Evolutionary conservation across 2,888 invertebrate species (phyloP).

Genomic region (Machimus atricapillus): DNA sequence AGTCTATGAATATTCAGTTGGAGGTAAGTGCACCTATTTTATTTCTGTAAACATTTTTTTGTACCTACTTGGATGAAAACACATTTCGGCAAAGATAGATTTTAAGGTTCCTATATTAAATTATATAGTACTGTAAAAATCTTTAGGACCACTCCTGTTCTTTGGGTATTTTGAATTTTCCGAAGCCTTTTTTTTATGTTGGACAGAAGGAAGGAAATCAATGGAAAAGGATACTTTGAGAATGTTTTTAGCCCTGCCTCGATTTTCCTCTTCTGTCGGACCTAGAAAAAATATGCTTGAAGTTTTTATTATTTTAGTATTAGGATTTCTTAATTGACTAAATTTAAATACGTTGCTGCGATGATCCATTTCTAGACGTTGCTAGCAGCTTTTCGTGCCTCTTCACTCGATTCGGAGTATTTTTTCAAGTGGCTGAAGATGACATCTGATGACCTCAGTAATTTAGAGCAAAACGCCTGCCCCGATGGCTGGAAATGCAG

Average conservation of each 20-base stretch:
- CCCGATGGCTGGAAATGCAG: slow-evolving; percentile 74
- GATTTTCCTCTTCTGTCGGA: too few species aligned
- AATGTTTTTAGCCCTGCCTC: too few species aligned
- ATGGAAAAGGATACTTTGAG: too few species aligned
- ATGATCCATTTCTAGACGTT: slow-evolving; percentile 65
- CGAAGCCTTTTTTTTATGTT: too few species aligned
- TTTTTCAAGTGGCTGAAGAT: slow-evolving; percentile 69
- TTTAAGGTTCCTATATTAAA: not conserved
- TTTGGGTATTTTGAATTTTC: too few species aligned
- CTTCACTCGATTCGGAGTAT: slow-evolving; percentile 67
- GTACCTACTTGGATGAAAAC: not conserved
- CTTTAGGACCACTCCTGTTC: too few species aligned
- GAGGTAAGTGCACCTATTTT: slow-evolving; percentile 62
- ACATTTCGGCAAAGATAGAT: not conserved
- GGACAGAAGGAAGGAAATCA: too few species aligned
- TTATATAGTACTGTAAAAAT: too few species aligned
- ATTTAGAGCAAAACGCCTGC: slow-evolving; percentile 71
- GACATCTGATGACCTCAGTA: slow-evolving; percentile 67
- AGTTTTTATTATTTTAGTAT: not conserved
- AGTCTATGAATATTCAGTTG: slow-evolving; percentile 69
- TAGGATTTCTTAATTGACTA: not conserved
- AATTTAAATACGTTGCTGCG: not conserved
- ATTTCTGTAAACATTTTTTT: not conserved
- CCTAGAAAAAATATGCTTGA: too few species aligned
- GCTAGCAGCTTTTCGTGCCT: slow-evolving; percentile 68